Conservation (phyloP, 2,797 vertebrate genomes). For the Bryconaethiops microstoma region DNA sequence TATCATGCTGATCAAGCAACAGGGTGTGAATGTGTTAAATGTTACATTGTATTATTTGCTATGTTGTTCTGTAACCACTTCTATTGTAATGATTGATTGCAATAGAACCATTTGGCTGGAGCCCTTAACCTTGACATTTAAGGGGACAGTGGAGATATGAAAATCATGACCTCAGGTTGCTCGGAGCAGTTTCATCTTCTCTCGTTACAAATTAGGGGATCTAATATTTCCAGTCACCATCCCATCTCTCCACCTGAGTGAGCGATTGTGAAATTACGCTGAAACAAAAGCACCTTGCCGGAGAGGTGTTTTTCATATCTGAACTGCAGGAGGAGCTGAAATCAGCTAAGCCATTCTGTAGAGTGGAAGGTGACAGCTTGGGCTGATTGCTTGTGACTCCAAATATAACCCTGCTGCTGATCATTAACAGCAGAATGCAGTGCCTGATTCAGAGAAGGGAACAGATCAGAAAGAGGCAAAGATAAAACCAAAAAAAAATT, state of each 20-base stretch:
- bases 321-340: constrained; percentile 1
- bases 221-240: constrained; percentile 25
- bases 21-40: no score
- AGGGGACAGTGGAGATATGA: not conserved
- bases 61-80: no score
- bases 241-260: constrained; percentile 14
- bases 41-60: not conserved
- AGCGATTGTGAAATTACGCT: constrained; percentile 23
- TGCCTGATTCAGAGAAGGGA: constrained; percentile 22
- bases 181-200: constrained; percentile 28
- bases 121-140: constrained; percentile 17
- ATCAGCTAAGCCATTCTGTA: constrained; percentile 18
- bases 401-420: constrained; percentile 47
- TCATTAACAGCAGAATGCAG: constrained; percentile 31
- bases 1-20: no score
- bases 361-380: constrained; percentile 11
- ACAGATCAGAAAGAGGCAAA: constrained; percentile 13
- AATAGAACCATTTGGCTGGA: not conserved
- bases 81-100: not conserved
- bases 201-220: constrained; percentile 21
- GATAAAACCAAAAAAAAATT: constrained; percentile 33
- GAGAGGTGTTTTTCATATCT: not conserved
- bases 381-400: constrained; percentile 54
- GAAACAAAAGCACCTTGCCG: constrained; percentile 25
- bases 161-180: constrained; percentile 18